Evolutionary conservation across 1,140 invertebrate genomes (phyloP), one percentile per base, ranked within the genome.

Genomic region (Bombus consobrinus): DNA sequence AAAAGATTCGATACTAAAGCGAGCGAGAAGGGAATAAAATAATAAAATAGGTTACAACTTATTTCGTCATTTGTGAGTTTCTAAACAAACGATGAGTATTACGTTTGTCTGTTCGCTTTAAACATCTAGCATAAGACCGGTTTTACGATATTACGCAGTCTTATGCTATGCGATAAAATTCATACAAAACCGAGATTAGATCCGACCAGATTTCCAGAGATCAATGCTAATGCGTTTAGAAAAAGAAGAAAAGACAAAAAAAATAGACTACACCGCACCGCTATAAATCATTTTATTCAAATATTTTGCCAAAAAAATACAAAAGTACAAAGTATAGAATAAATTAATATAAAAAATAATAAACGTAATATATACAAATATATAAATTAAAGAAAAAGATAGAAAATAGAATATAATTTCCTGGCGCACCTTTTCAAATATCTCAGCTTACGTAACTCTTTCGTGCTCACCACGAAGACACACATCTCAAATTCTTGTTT

Each of bases 91-190:
- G 43, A 81, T 68, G 25, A 68, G 37, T n/a, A n/a, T 81, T 84
- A 39, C 28, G 43, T 82, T 18, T 53, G 57, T 32, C 53, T 37
- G 91, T 93, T 91, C 88, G 85, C 80, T 77, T 22, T 64, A 90
- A 89, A 87, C 90, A 91, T 91, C 28, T 91, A 53, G 22, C 47
- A 22, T 86, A 76, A 81, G 77, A 83, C 87, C n/a, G 78, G 53
- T 85, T 88, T 77, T n/a, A 28, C 25, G 66, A 72, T 75, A 73
- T 93, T 91, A 81, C 84, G 81, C 86, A 92, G 59, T 91, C 47
- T 73, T 59, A 87, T 75, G 74, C 10, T 62, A 13, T 1, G 59
- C 28, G 12, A 62, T n/a, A n/a, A 93, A 93, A 91, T 93, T 92
- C 80, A n/a, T 2, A 37, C 4, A 34, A 69, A 77, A 57, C 1